Base-by-base conservation (phyloP, 2,888 invertebrate species). In the Drosophila buzzatii region DNA sequence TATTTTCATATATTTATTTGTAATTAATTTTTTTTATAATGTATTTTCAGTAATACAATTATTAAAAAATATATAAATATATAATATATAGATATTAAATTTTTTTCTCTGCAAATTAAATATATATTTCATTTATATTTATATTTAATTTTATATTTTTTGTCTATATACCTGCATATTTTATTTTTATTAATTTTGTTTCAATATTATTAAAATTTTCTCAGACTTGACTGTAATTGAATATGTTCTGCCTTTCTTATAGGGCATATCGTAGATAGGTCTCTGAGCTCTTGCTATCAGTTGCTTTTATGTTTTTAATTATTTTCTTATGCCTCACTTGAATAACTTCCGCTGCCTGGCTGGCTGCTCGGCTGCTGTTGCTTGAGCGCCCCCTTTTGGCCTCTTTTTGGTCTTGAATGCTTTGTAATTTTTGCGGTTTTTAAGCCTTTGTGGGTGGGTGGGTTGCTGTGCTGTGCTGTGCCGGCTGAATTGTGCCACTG, bases 361-460 rank as follows among this genome's bases (percentile, higher is more conserved):
- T 57, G 37, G 66, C 57, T 53, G 53, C 37, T n/a, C 12, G 67
- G 49, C 71, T 62, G 39, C 42, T 64, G 41, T 23, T 56, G 20
- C 53, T 35, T 12, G 57, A 10, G 20, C 52, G 16, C 14, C 47
- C 41, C 27, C 12, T 6, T 37, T 44, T n/a, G 3, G 33, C 23
- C 44, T 51, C 16, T 45, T 41, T 45, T 41, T 41, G 31, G 41
- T 52, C 73, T 77, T 73, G 70, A 74, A 71, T 83, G 84, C 74
- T 84, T 84, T 84, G 84, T 88, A 85, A 86, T 85, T 88, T 85
- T 82, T 86, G 85, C 66, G 74, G 86, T 72, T 76, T 70, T 73
- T 82, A 85, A 85, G 80, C 82, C 84, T 73, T 88, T 81, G 78
- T 58, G 74, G 74, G 14, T 18, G 41, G 41, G 2, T 2, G 20